These are phyloP conservation scores for Silurus lanzhouensis DNA, from an alignment of 2,797 vertebrate species.

Conservation along the genomic window DNA sequence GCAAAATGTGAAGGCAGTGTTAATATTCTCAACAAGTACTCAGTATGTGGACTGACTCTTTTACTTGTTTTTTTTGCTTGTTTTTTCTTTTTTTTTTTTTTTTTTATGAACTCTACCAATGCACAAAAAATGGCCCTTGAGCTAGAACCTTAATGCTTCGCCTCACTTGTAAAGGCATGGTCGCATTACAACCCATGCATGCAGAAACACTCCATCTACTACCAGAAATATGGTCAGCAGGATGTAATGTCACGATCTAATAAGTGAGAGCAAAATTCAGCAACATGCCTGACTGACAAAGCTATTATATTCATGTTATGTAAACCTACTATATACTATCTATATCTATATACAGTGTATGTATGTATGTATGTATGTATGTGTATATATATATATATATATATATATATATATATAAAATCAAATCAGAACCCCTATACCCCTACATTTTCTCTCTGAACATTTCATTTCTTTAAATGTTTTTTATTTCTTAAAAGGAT, in stretches of 20 bases:
- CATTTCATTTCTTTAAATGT: too few relatives aligned
- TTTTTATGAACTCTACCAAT: neutral
- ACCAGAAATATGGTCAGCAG: neutral
- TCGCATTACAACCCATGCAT: neutral
- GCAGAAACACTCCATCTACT: neutral
- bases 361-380: too few relatives aligned
- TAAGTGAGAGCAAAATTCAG: neutral
- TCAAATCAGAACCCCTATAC: too few relatives aligned
- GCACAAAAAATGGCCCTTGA: neutral
- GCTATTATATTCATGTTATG: neutral
- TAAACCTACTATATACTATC: neutral
- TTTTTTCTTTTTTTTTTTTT: neutral
- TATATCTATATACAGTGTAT: neutral
- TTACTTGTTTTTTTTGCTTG: neutral
- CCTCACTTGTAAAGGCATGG: neutral
- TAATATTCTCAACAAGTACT: constrained; percentile 32
- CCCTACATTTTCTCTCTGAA: too few relatives aligned
- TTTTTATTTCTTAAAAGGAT: too few relatives aligned
- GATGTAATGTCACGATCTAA: too few relatives aligned
- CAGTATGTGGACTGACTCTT: constrained; percentile 13
- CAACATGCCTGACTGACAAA: neutral
- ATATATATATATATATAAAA: too few relatives aligned
- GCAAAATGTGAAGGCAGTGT: constrained; percentile 20
- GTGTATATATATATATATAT: too few relatives aligned
- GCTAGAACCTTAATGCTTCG: neutral